A percentile compares a stretch with the other conserved stretches of the same genome.
These are phyloP conservation scores for Sternotherus odoratus DNA, from an alignment of 2,797 vertebrate genomes.

Conservation along the genomic window DNA sequence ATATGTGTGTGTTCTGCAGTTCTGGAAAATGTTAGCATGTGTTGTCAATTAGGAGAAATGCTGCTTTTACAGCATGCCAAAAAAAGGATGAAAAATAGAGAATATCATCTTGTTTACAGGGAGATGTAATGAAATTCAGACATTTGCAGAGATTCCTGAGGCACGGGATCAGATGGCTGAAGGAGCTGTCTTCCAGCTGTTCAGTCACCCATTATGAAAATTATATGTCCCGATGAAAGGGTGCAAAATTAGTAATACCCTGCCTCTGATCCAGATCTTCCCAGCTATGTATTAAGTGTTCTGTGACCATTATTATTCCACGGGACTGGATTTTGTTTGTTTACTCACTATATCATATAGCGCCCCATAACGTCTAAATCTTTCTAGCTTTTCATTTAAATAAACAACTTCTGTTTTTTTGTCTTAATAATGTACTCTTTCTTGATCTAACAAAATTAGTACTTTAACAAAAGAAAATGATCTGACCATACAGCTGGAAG, in stretches of 20 bases:
- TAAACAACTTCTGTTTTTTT: neutral
- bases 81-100: constrained; percentile 60
- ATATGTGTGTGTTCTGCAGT: constrained; percentile 45
- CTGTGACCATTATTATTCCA: neutral
- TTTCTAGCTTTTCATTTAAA: constrained; percentile 1
- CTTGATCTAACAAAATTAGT: neutral
- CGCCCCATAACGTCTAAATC: neutral
- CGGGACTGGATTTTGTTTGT: rapidly evolving
- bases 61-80: constrained; percentile 56
- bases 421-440: neutral
- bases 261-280: neutral
- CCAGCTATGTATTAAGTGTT: neutral
- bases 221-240: neutral
- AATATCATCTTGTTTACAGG: constrained; percentile 70
- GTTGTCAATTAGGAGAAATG: constrained; percentile 67
- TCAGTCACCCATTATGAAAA: neutral
- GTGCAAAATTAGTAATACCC: neutral
- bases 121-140: constrained; percentile 21
- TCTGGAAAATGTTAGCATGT: constrained; percentile 63
- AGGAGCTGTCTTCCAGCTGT: neutral
- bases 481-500: neutral
- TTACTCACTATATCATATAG: neutral
- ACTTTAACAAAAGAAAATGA: constrained; percentile 4
- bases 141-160: constrained; percentile 19
- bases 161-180: neutral